Evolutionary conservation across 2,113 vertebrate species (phyloP).

Genomic region (Gymnorhina tibicen): DNA sequence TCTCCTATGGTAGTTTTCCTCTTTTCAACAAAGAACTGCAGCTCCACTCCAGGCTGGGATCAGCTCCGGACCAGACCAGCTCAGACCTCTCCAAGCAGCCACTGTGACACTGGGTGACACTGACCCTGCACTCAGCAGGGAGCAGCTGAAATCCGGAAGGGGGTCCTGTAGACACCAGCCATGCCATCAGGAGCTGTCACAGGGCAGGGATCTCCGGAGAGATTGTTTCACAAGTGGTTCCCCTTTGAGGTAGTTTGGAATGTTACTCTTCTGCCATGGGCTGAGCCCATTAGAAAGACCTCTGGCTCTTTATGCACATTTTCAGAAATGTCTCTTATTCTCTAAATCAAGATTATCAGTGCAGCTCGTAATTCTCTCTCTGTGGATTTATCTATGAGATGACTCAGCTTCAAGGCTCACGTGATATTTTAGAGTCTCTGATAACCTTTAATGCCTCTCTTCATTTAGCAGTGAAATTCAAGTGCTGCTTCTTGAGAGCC

Average conservation of each 20-base stretch:
- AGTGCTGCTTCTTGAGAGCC: not conserved
- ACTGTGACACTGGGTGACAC: rapidly evolving
- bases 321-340: not conserved
- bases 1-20: not conserved
- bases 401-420: not conserved
- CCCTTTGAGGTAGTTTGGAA: not conserved
- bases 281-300: not conserved
- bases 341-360: not conserved
- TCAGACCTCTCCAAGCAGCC: not conserved
- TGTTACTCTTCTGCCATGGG: rapidly evolving
- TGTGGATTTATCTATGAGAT: not conserved
- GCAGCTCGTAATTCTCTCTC: not conserved
- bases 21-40: not conserved
- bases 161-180: not conserved
- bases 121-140: not conserved
- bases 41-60: not conserved
- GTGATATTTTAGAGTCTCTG: not conserved
- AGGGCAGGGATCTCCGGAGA: not conserved
- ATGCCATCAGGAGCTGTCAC: not conserved
- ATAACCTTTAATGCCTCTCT: not conserved
- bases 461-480: not conserved
- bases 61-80: not conserved
- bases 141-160: not conserved
- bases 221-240: not conserved
- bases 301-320: not conserved